Evolutionary conservation across 2,888 invertebrate genomes (phyloP), one percentile per base, ranked within the genome.

Genomic region (Oxytorus armatus): DNA sequence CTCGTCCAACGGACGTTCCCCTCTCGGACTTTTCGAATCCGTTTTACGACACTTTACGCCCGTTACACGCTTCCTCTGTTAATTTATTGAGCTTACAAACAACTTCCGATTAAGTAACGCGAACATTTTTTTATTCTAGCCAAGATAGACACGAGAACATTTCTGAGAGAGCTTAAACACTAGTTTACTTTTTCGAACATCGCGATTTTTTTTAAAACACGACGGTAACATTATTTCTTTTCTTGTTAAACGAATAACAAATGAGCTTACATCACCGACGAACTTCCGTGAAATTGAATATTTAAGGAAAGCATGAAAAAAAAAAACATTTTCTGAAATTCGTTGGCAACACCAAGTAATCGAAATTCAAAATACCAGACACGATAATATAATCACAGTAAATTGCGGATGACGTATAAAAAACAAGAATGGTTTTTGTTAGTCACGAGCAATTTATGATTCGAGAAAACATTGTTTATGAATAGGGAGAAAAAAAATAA

Each of bases 1-100:
- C 89, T 87, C 85, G 77, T 81, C 83, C 36, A 77, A 74, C 73
- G 72, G 74, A 65, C 68, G 74, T 74, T 74, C 68, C 61, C 59
- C 51, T n/a, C 51, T n/a, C 63, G 29, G 1, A 21, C 42, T 3
- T 21, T n/a, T 29, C 42, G 44, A 69, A 55, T 16, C 16, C 23
- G 14, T 23, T n/a, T n/a, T 49, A 42, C 25, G 16, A 36, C 29
- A 33, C 36, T 8, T n/a, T n/a, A 36, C 8, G 29, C 44, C 14
- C 8, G 36, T 36, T 36, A 36, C 36, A 36, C 36, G 8, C 29
- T 3, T 36, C 36, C 10, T 36, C 10, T 36, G 7, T 36, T 1
- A 36, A 36, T 36, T 36, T 36, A 1, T 36, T 10, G 10, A 7
- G 4, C 10, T 36, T 4, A 36, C 36, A 36, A 3, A 7, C n/a